These are phyloP conservation scores for Myotis lucifugus DNA, from an alignment of 2,113 vertebrate genomes.

Conservation along the genomic window DNA sequence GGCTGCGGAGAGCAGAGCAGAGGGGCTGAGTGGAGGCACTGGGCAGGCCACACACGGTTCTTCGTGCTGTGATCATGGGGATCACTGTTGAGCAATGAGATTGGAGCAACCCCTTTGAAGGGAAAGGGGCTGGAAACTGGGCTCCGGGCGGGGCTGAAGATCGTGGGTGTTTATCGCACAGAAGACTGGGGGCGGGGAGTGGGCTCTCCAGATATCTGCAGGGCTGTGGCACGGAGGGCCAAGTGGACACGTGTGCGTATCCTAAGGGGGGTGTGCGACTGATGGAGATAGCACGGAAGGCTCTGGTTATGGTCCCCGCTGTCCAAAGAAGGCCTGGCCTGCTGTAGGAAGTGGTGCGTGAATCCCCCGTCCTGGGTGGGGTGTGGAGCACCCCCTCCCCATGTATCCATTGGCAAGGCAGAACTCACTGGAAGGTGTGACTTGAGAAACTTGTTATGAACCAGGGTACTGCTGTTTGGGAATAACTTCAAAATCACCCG, in stretches of 20 bases:
- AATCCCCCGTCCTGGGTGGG: background rate
- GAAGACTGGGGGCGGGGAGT: background rate
- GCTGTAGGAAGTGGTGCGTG: background rate
- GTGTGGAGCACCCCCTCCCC: background rate
- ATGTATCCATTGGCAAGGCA: background rate
- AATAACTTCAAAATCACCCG: background rate
- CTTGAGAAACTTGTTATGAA: background rate
- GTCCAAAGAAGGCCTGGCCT: background rate
- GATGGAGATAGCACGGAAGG: background rate
- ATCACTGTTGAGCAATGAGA: background rate
- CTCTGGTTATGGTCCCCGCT: background rate
- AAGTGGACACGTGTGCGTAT: accelerated
- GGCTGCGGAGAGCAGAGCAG: background rate
- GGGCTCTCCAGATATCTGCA: background rate
- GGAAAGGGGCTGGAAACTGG: background rate
- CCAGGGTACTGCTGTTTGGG: background rate
- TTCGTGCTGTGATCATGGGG: background rate
- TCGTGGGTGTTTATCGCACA: background rate
- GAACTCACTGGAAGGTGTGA: background rate
- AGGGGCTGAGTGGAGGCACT: background rate
- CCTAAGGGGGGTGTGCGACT: background rate
- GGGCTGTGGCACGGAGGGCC: background rate
- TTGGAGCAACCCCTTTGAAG: background rate
- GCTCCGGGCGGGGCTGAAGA: background rate
- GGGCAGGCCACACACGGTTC: accelerated